Percentiles rank a stretch among this genome's conserved stretches.
These are phyloP conservation scores for Clarias macrocephalus DNA, from an alignment of 2,113 vertebrate genomes.

Conservation along the genomic window DNA sequence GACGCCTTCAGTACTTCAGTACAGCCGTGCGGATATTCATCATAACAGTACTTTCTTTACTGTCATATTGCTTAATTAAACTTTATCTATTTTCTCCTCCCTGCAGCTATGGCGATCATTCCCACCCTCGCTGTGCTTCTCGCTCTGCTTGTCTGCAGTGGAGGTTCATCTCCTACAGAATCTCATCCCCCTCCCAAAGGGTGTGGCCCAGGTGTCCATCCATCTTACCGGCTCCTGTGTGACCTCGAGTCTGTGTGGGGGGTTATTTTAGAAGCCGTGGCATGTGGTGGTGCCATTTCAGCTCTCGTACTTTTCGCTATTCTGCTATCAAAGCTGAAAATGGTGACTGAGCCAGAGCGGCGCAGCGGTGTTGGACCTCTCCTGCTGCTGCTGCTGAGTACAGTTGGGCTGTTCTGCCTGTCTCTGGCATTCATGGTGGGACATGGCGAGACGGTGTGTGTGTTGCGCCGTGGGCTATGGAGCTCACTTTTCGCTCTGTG, in stretches of 20 bases:
- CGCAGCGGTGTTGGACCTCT: constrained; percentile 84
- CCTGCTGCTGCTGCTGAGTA: constrained; percentile 89
- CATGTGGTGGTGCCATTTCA: constrained; percentile 83
- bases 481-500: constrained; percentile 91
- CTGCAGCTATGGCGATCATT: constrained; percentile 66
- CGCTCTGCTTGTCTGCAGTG: constrained; percentile 75
- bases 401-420: constrained; percentile 88
- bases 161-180: constrained; percentile 65
- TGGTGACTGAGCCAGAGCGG: constrained; percentile 85
- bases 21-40: no score
- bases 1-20: no score
- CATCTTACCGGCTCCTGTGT: constrained; percentile 85
- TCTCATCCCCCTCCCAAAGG: constrained; percentile 76
- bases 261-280: constrained; percentile 90
- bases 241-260: constrained; percentile 96
- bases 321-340: constrained; percentile 82
- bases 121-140: constrained; percentile 78
- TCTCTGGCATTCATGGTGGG: constrained; percentile 91
- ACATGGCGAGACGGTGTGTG: constrained; percentile 84
- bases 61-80: neutral
- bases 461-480: constrained; percentile 87
- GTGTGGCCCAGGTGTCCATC: constrained; percentile 84
- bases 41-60: no score
- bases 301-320: constrained; percentile 82
- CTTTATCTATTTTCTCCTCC: constrained; percentile 27